Evolutionary conservation across 2,797 vertebrate species (phyloP).

Genomic region (Dermochelys coriacea): DNA sequence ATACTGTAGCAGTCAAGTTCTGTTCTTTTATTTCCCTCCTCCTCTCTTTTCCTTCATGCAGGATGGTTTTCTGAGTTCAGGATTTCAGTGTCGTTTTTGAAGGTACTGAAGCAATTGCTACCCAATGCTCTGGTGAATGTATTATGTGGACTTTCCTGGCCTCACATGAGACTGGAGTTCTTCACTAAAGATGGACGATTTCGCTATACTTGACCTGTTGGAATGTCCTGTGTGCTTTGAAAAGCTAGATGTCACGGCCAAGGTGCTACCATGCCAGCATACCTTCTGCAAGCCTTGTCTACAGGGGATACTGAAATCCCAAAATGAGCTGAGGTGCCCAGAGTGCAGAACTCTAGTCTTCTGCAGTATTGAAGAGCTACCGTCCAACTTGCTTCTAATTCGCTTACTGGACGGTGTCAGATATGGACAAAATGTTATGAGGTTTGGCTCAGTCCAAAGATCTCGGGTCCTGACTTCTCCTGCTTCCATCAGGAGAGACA

Average conservation of each 20-base stretch:
- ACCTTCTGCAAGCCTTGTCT: conserved; percentile 93
- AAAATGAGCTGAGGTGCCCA: conserved; percentile 88
- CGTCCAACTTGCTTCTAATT: conserved; percentile 88
- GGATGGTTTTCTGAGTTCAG: conserved; percentile 32
- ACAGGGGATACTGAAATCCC: conserved; percentile 84
- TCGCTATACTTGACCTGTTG: conserved; percentile 86
- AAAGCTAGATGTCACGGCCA: conserved; percentile 89
- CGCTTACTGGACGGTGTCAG: conserved; percentile 88
- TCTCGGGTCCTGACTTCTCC: conserved; percentile 75
- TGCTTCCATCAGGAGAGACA: conserved; percentile 72
- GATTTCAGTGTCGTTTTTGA: not conserved
- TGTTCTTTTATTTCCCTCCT: conserved; percentile 27
- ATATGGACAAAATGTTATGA: conserved; percentile 57
- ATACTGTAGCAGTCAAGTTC: conserved; percentile 54
- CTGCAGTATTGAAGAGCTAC: conserved; percentile 89
- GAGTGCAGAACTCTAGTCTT: conserved; percentile 87
- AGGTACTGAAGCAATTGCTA: not conserved
- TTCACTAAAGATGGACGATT: conserved; percentile 86
- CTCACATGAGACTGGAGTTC: conserved; percentile 7
- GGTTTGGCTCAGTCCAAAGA: conserved; percentile 76
- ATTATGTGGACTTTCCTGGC: conserved; percentile 54
- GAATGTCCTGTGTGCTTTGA: conserved; percentile 93
- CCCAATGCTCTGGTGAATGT: not conserved
- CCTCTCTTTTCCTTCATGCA: conserved; percentile 54
- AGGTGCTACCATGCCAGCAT: conserved; percentile 95